phyloP scores from a whole-genome alignment of 53 echinoderm and acorn worm species.

The Zoroaster sp. region DNA sequence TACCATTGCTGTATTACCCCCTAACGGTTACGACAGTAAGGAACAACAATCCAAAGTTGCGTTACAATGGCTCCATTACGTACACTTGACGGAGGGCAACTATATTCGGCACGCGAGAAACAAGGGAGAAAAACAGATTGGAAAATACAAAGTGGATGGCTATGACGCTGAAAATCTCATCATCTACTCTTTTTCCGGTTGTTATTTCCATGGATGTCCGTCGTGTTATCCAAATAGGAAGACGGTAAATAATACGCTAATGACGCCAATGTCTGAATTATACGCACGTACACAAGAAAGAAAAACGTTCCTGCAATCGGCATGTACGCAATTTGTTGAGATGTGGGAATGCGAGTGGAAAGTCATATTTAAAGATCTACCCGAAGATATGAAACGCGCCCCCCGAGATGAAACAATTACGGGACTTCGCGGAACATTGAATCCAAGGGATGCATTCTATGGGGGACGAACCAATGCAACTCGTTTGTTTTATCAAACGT shows the following conservation, averaged over 20 bases:
- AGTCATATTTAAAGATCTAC: background rate
- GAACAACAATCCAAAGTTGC: conserved; percentile 47
- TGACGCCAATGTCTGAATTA: conserved; percentile 8
- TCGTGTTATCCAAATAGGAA: background rate
- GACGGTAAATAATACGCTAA: background rate
- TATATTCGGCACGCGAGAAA: conserved; percentile 48
- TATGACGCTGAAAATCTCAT: background rate
- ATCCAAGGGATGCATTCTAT: background rate
- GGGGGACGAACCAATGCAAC: background rate
- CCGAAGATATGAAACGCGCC: background rate
- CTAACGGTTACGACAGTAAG: conserved; percentile 11
- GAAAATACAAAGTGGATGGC: background rate
- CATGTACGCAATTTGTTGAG: background rate
- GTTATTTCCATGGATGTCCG: background rate
- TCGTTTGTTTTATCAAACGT: background rate
- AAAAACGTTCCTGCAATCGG: background rate
- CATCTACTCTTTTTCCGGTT: background rate
- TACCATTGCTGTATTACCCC: conserved; percentile 45
- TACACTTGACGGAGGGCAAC: background rate
- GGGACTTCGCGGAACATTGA: background rate
- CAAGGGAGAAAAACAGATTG: conserved; percentile 2
- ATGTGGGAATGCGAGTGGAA: conserved; percentile 27
- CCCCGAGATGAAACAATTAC: background rate
- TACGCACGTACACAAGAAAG: conserved; percentile 7
- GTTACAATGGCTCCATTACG: conserved; percentile 49